These are phyloP conservation scores for Pseudochirops cupreus DNA, from an alignment of 2,797 vertebrate genomes.

Conservation along the genomic window DNA sequence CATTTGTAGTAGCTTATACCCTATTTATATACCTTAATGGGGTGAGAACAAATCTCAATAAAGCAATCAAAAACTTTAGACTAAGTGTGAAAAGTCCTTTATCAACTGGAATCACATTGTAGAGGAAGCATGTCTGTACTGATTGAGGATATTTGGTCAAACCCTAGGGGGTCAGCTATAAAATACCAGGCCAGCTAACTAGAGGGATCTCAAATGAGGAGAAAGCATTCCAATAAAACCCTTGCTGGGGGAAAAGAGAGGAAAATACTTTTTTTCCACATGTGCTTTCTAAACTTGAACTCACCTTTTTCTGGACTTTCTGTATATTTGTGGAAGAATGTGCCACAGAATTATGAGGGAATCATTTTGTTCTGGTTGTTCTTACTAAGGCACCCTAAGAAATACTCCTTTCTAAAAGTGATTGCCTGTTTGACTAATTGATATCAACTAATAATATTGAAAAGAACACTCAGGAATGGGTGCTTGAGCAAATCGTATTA, in stretches of 20 bases:
- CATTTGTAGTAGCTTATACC: neutral
- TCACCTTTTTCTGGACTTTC: neutral
- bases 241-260: neutral
- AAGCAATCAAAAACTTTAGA: neutral
- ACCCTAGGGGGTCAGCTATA: neutral
- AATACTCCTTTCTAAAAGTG: neutral
- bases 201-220: neutral
- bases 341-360: neutral
- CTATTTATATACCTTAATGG: neutral
- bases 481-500: neutral
- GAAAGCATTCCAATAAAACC: neutral
- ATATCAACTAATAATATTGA: neutral
- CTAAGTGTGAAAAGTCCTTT: neutral
- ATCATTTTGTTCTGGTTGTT: neutral
- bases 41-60: neutral
- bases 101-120: neutral
- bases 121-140: neutral
- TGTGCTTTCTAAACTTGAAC: neutral
- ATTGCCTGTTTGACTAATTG: neutral
- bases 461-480: neutral
- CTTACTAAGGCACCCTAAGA: neutral
- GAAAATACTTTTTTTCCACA: neutral
- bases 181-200: neutral
- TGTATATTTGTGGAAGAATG: neutral
- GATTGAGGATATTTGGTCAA: neutral